Evolutionary conservation across 1,140 invertebrate species (phyloP).

Genomic region (Rhyzopertha dominica): DNA sequence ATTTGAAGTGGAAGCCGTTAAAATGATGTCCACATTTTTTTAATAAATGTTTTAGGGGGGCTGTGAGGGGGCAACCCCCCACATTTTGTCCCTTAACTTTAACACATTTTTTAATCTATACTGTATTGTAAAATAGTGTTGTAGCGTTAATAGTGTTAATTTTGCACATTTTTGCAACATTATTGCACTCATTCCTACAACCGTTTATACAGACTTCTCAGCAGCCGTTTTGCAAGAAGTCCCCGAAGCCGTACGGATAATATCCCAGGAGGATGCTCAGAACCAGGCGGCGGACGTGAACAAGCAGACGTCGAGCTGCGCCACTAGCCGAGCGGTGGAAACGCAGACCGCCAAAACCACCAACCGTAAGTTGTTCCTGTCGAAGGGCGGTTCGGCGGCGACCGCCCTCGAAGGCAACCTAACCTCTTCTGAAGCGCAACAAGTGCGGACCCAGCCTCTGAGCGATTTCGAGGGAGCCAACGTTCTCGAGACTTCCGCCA

Average conservation of each 20-base stretch:
- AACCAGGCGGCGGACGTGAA: conserved; percentile 24
- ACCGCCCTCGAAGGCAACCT: conserved; percentile 43
- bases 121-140: no score
- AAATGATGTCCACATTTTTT: no score
- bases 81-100: no score
- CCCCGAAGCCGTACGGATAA: conserved; percentile 50
- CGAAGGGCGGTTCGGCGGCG: conserved; percentile 51
- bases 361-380: conserved; percentile 19
- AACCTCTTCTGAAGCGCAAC: conserved; percentile 53
- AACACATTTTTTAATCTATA: no score
- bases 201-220: no score
- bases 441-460: conserved; percentile 46
- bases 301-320: conserved; percentile 16
- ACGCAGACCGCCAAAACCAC: conserved; percentile 15
- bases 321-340: conserved; percentile 7
- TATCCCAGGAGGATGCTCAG: conserved; percentile 34
- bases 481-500: conserved; percentile 33
- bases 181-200: no score
- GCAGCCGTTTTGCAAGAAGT: conserved; percentile 51
- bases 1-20: no score
- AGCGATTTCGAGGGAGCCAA: conserved; percentile 41
- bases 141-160: no score
- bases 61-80: no score
- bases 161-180: no score
- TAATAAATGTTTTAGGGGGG: no score